phyloP scores from a whole-genome alignment of 2,888 invertebrate species.

The Endomychus coccineus region DNA sequence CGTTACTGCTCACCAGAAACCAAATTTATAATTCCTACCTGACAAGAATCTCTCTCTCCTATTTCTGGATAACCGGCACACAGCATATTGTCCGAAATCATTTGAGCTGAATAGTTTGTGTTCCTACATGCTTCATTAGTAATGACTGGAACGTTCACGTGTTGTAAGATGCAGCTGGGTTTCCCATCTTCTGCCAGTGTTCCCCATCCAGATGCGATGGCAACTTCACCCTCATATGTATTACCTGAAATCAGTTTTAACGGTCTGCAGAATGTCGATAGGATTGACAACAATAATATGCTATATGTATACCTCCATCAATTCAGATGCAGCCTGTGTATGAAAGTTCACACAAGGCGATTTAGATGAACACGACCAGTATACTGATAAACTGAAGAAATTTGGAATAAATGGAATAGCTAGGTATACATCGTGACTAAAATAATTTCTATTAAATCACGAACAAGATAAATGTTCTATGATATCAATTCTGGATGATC shows the following conservation, averaged over 20 bases:
- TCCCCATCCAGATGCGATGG: constrained; percentile 81
- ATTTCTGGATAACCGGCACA: constrained; percentile 69
- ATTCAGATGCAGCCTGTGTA: too few species aligned
- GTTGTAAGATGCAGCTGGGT: constrained; percentile 73
- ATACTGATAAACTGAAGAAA: too few species aligned
- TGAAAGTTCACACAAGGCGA: too few species aligned
- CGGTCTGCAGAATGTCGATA: too few species aligned
- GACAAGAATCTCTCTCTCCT: constrained; percentile 74
- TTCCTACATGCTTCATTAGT: constrained; percentile 64
- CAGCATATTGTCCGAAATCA: constrained; percentile 86
- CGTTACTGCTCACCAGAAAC: neutral
- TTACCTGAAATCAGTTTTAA: constrained; percentile 47
- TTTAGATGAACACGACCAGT: too few species aligned
- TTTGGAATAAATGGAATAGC: too few species aligned
- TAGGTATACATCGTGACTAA: too few species aligned
- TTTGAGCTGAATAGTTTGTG: constrained; percentile 73
- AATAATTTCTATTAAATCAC: too few species aligned
- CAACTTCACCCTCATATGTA: constrained; percentile 64
- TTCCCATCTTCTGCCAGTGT: constrained; percentile 79
- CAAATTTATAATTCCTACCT: constrained; percentile 47
- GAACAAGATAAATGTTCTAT: too few species aligned
- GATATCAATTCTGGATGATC: too few species aligned
- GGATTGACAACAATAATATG: too few species aligned
- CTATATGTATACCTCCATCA: too few species aligned
- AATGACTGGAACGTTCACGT: constrained; percentile 72